These are phyloP conservation scores for Caenorhabditis sp. DNA, from an alignment of 2,888 invertebrate species.

Conservation along the genomic window DNA sequence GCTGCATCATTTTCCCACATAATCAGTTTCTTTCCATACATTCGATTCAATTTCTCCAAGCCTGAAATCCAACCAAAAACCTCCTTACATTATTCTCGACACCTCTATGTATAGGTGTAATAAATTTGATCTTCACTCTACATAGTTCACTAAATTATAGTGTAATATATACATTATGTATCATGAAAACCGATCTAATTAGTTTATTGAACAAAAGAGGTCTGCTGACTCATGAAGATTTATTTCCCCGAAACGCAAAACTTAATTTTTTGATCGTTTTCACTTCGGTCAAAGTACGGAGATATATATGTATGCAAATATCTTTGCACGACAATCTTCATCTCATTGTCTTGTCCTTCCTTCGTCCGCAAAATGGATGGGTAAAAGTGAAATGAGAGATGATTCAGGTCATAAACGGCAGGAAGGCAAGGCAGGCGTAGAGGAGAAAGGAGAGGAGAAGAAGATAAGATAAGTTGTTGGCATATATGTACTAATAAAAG, in stretches of 20 bases:
- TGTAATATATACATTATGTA: not conserved
- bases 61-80: too few relatives aligned
- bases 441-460: not conserved
- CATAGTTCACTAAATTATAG: not conserved
- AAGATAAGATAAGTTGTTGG: not conserved
- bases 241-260: not conserved
- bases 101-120: not conserved
- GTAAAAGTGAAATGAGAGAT: not conserved
- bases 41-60: too few relatives aligned
- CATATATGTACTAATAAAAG: not conserved
- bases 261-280: too few relatives aligned
- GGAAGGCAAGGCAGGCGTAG: not conserved
- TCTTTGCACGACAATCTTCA: not conserved
- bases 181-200: not conserved
- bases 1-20: too few relatives aligned
- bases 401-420: constrained; percentile 1
- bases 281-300: not conserved
- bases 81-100: too few relatives aligned
- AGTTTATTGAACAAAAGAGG: not conserved
- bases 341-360: not conserved
- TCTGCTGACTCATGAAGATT: not conserved
- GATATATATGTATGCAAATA: not conserved
- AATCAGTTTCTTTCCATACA: too few relatives aligned
- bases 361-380: not conserved
- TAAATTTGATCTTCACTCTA: not conserved